These are phyloP conservation scores for Drosophila punjabiensis DNA, from an alignment of 1,140 invertebrate genomes.

Conservation along the genomic window DNA sequence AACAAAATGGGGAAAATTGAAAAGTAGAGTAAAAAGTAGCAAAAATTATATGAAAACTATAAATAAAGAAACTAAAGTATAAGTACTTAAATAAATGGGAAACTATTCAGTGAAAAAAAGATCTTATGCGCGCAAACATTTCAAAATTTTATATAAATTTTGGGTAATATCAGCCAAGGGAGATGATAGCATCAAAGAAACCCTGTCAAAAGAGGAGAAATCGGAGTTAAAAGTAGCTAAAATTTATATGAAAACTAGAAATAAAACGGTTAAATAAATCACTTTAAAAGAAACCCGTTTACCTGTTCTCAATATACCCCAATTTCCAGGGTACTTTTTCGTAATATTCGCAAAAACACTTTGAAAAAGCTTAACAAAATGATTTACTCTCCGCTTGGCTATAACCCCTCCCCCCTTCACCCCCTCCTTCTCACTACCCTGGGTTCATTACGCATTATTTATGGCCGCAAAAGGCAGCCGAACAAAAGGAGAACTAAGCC, in stretches of 20 bases:
- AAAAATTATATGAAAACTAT: no score
- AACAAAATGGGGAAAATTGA: no score
- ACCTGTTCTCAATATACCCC: not conserved
- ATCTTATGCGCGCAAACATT: no score
- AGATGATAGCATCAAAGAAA: no score
- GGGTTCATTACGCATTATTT: slow-evolving; percentile 70
- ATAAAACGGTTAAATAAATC: not conserved
- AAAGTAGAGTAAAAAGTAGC: accelerated
- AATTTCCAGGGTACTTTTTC: slow-evolving; percentile 6
- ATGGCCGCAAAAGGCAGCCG: slow-evolving; percentile 61
- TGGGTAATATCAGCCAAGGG: no score
- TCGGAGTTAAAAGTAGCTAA: no score
- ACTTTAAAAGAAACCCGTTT: not conserved
- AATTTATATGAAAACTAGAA: not conserved
- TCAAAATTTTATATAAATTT: no score
- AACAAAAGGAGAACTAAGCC: slow-evolving; percentile 15
- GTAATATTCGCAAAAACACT: slow-evolving; percentile 42
- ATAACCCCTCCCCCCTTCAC: not conserved
- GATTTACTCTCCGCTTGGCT: slow-evolving; percentile 48
- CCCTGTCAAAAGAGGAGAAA: not conserved
- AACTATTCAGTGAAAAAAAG: no score
- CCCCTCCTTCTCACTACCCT: not conserved
- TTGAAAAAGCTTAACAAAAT: slow-evolving; percentile 52
- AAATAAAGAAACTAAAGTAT: no score
- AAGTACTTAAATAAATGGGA: no score